Conservation (phyloP, 2,113 vertebrate species). For the Neomonachus schauinslandi region DNA sequence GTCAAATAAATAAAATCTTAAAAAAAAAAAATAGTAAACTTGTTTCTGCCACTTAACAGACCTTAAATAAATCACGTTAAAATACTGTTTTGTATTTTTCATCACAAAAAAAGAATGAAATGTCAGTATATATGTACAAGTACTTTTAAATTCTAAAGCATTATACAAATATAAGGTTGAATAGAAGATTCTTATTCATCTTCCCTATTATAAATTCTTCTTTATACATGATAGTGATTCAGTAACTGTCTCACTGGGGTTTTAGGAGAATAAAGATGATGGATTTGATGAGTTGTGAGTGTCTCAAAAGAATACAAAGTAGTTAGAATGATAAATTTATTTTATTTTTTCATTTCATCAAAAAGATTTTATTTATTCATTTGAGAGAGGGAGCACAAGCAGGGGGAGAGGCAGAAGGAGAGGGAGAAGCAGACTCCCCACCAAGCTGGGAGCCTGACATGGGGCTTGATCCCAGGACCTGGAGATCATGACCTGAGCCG, state of each 20-base stretch:
- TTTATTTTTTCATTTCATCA: not conserved
- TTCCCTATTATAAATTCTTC: not conserved
- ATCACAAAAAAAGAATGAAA: not conserved
- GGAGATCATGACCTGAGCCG: not conserved
- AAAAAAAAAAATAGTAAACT: not conserved
- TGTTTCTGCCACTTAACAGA: not conserved
- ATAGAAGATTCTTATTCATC: not conserved
- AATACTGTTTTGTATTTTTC: not conserved
- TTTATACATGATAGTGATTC: not conserved
- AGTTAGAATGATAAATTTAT: not conserved
- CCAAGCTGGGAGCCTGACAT: no score
- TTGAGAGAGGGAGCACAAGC: no score
- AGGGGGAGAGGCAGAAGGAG: no score
- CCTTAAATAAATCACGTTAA: not conserved
- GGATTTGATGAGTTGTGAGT: not conserved
- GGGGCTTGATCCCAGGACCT: no score
- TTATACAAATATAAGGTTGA: not conserved
- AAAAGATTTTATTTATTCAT: no score
- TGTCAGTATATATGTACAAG: not conserved
- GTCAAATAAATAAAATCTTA: no score
- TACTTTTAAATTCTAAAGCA: not conserved
- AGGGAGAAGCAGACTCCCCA: no score
- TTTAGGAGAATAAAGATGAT: not conserved
- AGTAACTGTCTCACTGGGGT: not conserved
- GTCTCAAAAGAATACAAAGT: constrained; percentile 23